Evolutionary conservation across 2,888 invertebrate genomes (phyloP).

Genomic region (Linnaemya tessellans): DNA sequence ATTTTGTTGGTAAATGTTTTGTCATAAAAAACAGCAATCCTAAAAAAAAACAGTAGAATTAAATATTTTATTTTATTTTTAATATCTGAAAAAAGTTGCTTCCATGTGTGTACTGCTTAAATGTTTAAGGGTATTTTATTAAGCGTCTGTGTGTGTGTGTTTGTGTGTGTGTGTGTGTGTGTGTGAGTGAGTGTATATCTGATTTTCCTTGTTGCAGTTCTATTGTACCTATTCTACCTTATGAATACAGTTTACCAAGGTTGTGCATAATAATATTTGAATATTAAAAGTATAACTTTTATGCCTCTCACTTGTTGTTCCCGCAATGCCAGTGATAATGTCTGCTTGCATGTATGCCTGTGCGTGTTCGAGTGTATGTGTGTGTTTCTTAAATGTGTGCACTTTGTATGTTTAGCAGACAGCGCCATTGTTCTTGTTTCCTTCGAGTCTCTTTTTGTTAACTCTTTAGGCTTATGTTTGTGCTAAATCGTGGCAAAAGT

Average conservation of each 20-base stretch:
- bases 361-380: no score
- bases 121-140: not conserved
- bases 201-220: slow-evolving; percentile 13
- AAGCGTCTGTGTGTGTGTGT: not conserved
- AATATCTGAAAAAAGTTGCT: no score
- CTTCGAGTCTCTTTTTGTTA: slow-evolving; percentile 21
- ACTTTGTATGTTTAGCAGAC: slow-evolving; percentile 26
- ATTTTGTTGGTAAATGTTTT: no score
- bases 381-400: not conserved
- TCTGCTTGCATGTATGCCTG: not conserved
- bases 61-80: no score
- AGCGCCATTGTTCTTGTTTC: slow-evolving; percentile 4
- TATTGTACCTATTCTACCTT: slow-evolving; percentile 51
- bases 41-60: no score
- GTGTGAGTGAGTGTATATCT: not conserved
- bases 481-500: slow-evolving; percentile 68
- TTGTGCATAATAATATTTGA: slow-evolving; percentile 45
- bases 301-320: not conserved
- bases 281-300: slow-evolving; percentile 34
- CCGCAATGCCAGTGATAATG: not conserved
- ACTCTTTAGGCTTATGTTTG: slow-evolving; percentile 39
- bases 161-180: not conserved
- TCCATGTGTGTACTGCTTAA: not conserved
- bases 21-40: no score
- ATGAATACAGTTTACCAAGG: slow-evolving; percentile 37